Base-by-base conservation (phyloP, 2,888 invertebrate genomes). In the Dysmachus trigonus region DNA sequence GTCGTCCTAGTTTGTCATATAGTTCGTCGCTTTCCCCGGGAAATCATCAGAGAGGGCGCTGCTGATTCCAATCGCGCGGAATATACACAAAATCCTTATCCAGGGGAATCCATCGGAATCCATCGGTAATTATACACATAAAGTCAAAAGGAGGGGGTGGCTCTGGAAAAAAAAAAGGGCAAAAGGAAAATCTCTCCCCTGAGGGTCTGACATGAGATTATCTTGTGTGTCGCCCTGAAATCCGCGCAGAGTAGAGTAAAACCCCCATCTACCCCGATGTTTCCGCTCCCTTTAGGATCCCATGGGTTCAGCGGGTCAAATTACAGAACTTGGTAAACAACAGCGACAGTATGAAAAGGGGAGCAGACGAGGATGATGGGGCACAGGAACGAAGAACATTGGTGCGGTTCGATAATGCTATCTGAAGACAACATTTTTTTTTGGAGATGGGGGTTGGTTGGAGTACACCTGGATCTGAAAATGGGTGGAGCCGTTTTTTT, bases 131-230 rank as follows among this genome's bases (percentile, higher is more conserved):
- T 83, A 72, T 72, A 15, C 30, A 31, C 33, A 7, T 47, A 72
- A 83, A 83, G 18, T 62, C 22, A 4, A n/a, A 31, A 31, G 31
- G 31, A 41, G 15, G 15, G 38, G 15, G 38, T 5, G 31, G n/a
- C n/a, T n/a, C n/a, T n/a, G n/a, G n/a, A n/a, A 51, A 30, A 13
- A 13, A 53, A 62, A 22, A 62, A 8, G 62, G 62, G 27, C 31
- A 10, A 73, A 73, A 73, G n/a, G n/a, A 73, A 73, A n/a, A 73
- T 33, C 27, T n/a, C 13, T 83, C n/a, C 72, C 41, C 83, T 33
- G 27, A 72, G 72, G 83, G 27, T 3, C 27, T 72, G 72, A 83
- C 72, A 83, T 72, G 83, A 83, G 83, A 83, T 83, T 83, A 83
- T 82, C 83, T 83, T 41, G 83, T 83, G 83, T 83, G 83, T 41